A percentile compares a stretch with the other conserved stretches of the same genome.
Evolutionary conservation across 2,113 vertebrate species (phyloP).

Genomic region (Ailuropoda melanoleuca): DNA sequence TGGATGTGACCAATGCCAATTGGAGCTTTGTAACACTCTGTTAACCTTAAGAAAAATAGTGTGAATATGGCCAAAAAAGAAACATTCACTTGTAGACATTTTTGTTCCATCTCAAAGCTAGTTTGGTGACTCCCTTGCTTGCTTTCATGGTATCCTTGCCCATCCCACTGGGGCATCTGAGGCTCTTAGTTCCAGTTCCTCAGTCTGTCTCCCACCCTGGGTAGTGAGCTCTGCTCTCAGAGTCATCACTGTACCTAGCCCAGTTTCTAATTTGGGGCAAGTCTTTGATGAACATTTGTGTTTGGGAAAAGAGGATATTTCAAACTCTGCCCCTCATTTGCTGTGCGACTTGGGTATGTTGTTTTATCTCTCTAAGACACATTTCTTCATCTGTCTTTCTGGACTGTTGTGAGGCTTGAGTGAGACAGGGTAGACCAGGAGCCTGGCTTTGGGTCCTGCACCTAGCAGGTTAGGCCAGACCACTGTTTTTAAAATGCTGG

Average conservation of each 20-base stretch:
- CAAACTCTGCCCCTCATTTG: background rate
- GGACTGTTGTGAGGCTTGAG: background rate
- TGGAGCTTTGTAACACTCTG: background rate
- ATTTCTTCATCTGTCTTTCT: background rate
- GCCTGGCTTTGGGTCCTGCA: background rate
- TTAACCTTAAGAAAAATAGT: constrained; percentile 33
- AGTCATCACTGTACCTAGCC: background rate
- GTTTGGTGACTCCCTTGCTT: background rate
- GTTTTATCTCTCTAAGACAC: background rate
- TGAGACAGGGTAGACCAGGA: background rate
- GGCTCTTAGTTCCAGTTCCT: background rate
- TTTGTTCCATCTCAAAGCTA: background rate
- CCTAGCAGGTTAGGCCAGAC: background rate
- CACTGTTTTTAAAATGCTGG: background rate
- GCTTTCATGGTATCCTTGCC: background rate
- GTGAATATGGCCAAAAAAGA: background rate
- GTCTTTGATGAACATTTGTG: background rate
- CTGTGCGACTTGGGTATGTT: background rate
- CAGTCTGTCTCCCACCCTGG: fast-evolving
- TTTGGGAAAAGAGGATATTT: background rate
- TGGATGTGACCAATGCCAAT: background rate
- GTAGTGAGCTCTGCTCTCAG: background rate
- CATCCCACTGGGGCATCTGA: fast-evolving
- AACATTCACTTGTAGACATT: constrained; percentile 20
- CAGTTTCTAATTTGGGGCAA: background rate